Base-by-base conservation (phyloP, 2,888 invertebrate genomes). In the Hyalella azteca region DNA sequence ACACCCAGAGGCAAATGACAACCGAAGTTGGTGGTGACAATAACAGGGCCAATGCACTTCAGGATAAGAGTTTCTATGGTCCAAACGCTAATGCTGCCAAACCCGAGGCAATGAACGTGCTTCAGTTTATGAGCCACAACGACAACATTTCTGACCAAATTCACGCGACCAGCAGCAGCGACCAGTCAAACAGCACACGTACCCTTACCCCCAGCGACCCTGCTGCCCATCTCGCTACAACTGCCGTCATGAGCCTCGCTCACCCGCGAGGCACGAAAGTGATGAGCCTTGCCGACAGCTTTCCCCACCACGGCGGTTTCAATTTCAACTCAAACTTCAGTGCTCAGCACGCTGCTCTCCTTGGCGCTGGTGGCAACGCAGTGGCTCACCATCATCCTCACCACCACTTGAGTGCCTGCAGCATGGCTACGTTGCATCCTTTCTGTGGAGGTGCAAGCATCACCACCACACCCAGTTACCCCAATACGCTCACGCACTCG, bases 401-500 rank as follows among this genome's bases (percentile, higher is more conserved):
- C 36, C 66, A 66, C 39, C 66, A 66, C 66, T 29, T 66, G 29
- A 36, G 29, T 29, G 22, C 36, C 0, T 36, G 66, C 66, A 29
- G 36, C 36, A 66, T 66, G 22, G 66, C 66, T 36, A 36, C 66
- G 0, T 15, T 66, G 13, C 32, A 66, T 19, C 66, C 66, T n/a
- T 66, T 66, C 26, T 54, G 54, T 36, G 66, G 36, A 13, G 66
- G 66, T 5, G 66, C 66, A 36, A 36, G 36, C 66, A 66, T 66
- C 36, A 66, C 66, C 36, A 66, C 66, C 7, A 29, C 66, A 19
- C 66, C 66, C 3, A 66, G 66, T 36, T 66, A 66, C 66, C 66
- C 36, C 7, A 66, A 66, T 36, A 66, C 66, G 19, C 66, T 66
- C 36, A 36, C 22, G 5, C 66, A 32, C 36, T 66, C 66, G 5